phyloP scores from a whole-genome alignment of 2,113 vertebrate genomes.

The Microcebus jonahi region DNA sequence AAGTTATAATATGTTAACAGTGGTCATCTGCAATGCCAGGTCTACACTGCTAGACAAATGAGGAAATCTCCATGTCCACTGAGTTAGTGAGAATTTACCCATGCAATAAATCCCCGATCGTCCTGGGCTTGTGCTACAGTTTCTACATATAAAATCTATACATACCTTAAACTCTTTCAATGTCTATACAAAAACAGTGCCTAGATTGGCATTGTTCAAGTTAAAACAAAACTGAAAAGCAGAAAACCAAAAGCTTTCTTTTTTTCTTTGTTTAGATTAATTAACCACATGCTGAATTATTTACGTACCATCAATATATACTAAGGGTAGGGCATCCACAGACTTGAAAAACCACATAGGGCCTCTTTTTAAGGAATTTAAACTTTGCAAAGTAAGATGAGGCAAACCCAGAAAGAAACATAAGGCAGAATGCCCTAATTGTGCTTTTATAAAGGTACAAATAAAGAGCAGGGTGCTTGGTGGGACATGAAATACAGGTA shows the following conservation, averaged over 20 bases:
- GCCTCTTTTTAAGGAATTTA: not conserved
- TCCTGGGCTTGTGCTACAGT: not conserved
- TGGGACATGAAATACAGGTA: not conserved
- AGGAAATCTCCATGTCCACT: not conserved
- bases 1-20: not conserved
- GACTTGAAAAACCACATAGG: not conserved
- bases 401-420: not conserved
- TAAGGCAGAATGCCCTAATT: not conserved
- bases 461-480: not conserved
- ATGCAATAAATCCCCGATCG: not conserved
- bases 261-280: not conserved
- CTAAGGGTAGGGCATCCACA: not conserved
- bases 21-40: not conserved
- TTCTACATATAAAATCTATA: not conserved
- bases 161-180: not conserved
- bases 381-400: not conserved
- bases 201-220: not conserved
- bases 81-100: not conserved
- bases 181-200: not conserved
- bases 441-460: not conserved
- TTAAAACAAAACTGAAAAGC: constrained; percentile 43
- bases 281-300: not conserved
- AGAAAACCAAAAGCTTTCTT: constrained; percentile 35
- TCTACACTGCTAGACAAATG: not conserved
- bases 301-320: not conserved